Percentiles rank a stretch among this genome's conserved stretches.
These are phyloP conservation scores for Setophaga kirtlandii DNA, from an alignment of 2,113 vertebrate species.

Conservation along the genomic window DNA sequence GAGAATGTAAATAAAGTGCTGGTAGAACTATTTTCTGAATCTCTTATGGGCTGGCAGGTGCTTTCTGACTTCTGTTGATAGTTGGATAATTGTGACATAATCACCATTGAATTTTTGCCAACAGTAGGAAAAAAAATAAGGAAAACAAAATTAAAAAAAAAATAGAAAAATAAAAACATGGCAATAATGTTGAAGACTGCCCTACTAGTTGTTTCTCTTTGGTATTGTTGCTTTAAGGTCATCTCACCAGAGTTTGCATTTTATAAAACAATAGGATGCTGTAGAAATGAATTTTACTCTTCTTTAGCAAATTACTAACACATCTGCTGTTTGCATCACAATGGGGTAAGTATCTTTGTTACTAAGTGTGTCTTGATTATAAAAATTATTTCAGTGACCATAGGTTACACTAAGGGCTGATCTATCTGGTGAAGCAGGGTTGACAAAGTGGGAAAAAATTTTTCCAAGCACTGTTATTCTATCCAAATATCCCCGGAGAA, in stretches of 20 bases:
- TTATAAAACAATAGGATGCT: neutral
- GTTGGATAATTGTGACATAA: neutral
- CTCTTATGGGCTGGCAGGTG: neutral
- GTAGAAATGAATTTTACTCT: neutral
- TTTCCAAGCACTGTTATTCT: neutral
- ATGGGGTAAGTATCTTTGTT: neutral
- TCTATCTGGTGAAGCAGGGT: neutral
- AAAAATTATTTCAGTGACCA: neutral
- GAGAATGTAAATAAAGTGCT: neutral
- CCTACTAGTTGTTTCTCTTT: neutral
- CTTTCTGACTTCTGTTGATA: neutral
- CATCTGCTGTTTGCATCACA: neutral
- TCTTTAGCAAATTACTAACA: neutral
- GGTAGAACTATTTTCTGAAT: neutral
- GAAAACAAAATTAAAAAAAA: neutral
- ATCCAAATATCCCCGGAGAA: neutral
- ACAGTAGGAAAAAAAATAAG: neutral
- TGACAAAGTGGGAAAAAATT: neutral
- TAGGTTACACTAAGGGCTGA: neutral
- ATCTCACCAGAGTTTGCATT: neutral
- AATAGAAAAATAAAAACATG: neutral
- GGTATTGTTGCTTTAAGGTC: neutral
- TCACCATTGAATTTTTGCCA: neutral
- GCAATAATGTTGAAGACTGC: neutral
- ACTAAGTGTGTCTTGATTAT: neutral